phyloP scores from a whole-genome alignment of 1,140 invertebrate genomes.

The Tachypleus tridentatus region DNA sequence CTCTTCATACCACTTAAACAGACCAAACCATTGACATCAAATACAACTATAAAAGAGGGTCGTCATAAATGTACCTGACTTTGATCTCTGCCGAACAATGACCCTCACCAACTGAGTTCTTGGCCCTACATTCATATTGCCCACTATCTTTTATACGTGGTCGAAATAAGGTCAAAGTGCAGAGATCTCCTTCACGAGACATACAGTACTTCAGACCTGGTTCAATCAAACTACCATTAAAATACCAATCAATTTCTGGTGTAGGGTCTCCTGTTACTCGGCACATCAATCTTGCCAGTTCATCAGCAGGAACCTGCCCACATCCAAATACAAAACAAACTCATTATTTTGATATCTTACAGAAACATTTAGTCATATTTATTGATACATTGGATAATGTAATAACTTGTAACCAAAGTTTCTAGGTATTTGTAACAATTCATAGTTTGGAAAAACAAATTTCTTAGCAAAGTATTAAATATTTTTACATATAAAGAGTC shows the following conservation, averaged over 20 bases:
- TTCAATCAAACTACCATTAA: constrained; percentile 52
- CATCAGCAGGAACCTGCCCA: constrained; percentile 48
- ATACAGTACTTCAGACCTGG: constrained; percentile 60
- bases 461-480: too few species aligned
- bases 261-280: constrained; percentile 70
- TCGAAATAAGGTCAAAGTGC: constrained; percentile 57
- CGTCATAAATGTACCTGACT: constrained; percentile 18
- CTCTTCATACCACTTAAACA: too few species aligned
- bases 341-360: too few species aligned
- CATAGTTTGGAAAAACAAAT: too few species aligned
- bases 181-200: constrained; percentile 62
- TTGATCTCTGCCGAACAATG: constrained; percentile 54
- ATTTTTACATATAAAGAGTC: too few species aligned
- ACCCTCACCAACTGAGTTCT: constrained; percentile 65
- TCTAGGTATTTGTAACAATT: too few species aligned
- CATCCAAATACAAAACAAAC: too few species aligned
- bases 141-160: constrained; percentile 54
- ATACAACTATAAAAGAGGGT: too few species aligned
- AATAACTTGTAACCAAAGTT: too few species aligned
- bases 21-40: too few species aligned
- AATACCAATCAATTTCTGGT: constrained; percentile 76
- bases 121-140: constrained; percentile 59
- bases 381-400: too few species aligned
- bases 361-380: too few species aligned
- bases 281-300: constrained; percentile 62